phyloP scores from a whole-genome alignment of 2,113 vertebrate genomes.

The Paracanthobrama guichenoti region DNA sequence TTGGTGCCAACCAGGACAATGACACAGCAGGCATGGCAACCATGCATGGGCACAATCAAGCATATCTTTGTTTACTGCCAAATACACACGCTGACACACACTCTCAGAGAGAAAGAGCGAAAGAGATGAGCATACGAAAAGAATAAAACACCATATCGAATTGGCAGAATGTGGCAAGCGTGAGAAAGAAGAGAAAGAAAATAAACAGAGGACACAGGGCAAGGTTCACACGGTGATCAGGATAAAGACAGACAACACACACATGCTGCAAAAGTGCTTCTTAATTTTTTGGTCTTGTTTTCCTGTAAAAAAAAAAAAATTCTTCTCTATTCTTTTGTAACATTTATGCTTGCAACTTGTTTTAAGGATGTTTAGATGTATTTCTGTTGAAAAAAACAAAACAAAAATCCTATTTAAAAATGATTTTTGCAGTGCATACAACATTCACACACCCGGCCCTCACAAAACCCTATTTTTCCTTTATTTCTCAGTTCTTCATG shows the following conservation, averaged over 20 bases:
- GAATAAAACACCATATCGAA: slow-evolving; percentile 32
- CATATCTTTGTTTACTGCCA: slow-evolving; percentile 39
- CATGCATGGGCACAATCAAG: slow-evolving; percentile 26
- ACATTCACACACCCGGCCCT: slow-evolving; percentile 3
- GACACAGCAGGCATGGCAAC: slow-evolving; percentile 38
- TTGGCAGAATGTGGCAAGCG: slow-evolving; percentile 18
- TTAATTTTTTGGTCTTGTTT: not conserved
- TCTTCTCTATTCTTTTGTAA: too few species aligned
- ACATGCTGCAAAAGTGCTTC: not conserved
- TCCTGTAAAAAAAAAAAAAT: not conserved
- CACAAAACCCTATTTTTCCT: not conserved
- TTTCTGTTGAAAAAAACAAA: not conserved
- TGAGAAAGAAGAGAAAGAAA: slow-evolving; percentile 15
- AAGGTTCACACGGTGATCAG: slow-evolving; percentile 41
- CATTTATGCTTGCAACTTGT: too few species aligned
- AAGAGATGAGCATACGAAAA: slow-evolving; percentile 34
- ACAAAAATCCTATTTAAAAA: not conserved
- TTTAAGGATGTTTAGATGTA: not conserved
- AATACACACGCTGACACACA: slow-evolving; percentile 36
- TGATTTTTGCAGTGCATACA: not conserved
- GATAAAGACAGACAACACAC: slow-evolving; percentile 15
- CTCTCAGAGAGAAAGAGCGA: not conserved
- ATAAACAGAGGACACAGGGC: slow-evolving; percentile 22
- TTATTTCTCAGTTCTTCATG: slow-evolving; percentile 22
- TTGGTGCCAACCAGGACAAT: slow-evolving; percentile 41